Percentiles rank a stretch among this genome's conserved stretches.
These are phyloP conservation scores for Leptodactylus fallax DNA, from an alignment of 2,797 vertebrate species.

Conservation along the genomic window DNA sequence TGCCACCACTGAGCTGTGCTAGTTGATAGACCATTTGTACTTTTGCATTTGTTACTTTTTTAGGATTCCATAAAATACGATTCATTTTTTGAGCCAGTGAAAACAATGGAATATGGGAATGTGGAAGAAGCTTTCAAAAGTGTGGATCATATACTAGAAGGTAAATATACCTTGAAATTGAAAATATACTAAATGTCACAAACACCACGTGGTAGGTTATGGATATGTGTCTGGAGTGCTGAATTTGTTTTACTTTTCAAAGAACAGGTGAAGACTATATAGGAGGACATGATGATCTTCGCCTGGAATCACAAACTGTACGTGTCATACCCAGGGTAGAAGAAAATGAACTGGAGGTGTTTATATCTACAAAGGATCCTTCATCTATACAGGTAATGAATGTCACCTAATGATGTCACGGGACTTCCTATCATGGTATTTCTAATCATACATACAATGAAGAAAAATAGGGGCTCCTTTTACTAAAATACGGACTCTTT, in stretches of 20 bases:
- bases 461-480: no score
- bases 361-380: slow-evolving; percentile 76
- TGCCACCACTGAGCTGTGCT: no score
- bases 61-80: slow-evolving; percentile 55
- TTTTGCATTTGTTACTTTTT: background rate
- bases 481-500: no score
- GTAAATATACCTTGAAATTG: slow-evolving; percentile 33
- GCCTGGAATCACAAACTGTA: slow-evolving; percentile 81
- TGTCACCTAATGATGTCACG: background rate
- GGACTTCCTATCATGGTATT: background rate
- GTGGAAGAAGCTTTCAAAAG: slow-evolving; percentile 49
- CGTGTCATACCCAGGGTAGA: slow-evolving; percentile 78
- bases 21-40: no score
- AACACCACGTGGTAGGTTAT: background rate
- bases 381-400: slow-evolving; percentile 71
- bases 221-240: slow-evolving; percentile 38
- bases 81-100: slow-evolving; percentile 58
- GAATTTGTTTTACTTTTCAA: slow-evolving; percentile 42
- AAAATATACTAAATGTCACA: background rate
- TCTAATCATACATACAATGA: no score
- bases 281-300: slow-evolving; percentile 82
- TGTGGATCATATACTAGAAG: slow-evolving; percentile 57
- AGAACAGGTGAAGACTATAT: slow-evolving; percentile 75
- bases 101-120: slow-evolving; percentile 61
- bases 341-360: slow-evolving; percentile 77